phyloP scores from a whole-genome alignment of 2,888 invertebrate species.

The Athripsodes cinereus region DNA sequence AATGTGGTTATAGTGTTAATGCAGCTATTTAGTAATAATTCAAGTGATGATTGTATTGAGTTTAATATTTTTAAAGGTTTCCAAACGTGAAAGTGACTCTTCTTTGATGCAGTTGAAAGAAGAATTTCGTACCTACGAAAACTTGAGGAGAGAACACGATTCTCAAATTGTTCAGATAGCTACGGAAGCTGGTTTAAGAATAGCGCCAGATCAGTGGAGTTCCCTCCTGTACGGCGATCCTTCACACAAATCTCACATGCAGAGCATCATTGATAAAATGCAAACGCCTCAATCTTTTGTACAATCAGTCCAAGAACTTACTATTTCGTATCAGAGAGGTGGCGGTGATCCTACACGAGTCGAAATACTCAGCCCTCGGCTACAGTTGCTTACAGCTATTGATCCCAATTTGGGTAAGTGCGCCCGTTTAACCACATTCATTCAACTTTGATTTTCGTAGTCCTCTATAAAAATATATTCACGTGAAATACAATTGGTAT shows the following conservation, averaged over 20 bases:
- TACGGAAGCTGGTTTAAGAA: constrained; percentile 91
- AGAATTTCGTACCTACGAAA: constrained; percentile 93
- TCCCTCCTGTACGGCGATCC: constrained; percentile 93
- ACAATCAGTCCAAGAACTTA: constrained; percentile 84
- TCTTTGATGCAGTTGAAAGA: constrained; percentile 97
- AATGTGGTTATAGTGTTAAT: no score
- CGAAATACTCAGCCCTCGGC: constrained; percentile 66
- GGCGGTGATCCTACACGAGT: constrained; percentile 81
- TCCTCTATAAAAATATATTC: no score
- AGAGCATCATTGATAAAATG: constrained; percentile 83
- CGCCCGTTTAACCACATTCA: not conserved
- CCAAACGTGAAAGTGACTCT: constrained; percentile 93
- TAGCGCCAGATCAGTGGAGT: constrained; percentile 98
- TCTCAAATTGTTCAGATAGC: constrained; percentile 98
- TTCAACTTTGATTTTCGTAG: no score
- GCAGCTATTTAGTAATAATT: no score
- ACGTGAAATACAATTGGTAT: no score
- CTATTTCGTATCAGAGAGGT: constrained; percentile 84
- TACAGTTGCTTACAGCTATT: constrained; percentile 80
- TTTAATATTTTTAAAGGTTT: constrained; percentile 62
- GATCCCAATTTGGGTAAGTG: constrained; percentile 73
- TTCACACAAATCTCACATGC: constrained; percentile 96
- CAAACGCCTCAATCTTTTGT: constrained; percentile 92
- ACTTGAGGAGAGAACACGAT: constrained; percentile 90
- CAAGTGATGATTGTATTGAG: no score